Evolutionary conservation across 2,113 vertebrate genomes (phyloP), one percentile per base, ranked within the genome.

Genomic region (Lontra canadensis): DNA sequence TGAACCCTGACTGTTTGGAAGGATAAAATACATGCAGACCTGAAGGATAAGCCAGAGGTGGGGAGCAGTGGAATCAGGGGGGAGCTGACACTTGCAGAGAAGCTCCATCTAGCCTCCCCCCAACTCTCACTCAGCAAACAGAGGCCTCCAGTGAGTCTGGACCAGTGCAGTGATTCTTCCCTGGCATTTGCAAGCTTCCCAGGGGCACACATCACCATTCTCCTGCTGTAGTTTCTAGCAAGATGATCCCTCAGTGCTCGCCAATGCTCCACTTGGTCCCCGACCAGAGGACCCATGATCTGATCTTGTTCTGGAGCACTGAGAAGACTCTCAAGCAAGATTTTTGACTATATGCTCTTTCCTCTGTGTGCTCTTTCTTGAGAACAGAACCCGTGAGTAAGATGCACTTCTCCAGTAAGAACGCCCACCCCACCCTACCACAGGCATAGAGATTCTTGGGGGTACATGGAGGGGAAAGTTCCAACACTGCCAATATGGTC

Each of bases 371-470:
- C 39, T 80, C 65, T 69, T 57, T 55, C 13, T 47, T 31, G 65
- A 78, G 31, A 44, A 81, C 39, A 31, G 47, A 20, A 29, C 42
- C 25, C 10, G 5, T 12, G 49, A 17, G 8, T n/a, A 7, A 42
- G 80, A n/a, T 21, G 49, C 0, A 49, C 9, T 74, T 59, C 57
- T 14, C 7, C 49, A 86, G 39, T 26, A 26, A 65, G 31, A 76
- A 82, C 0, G 1, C 18, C 42, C 25, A 6, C 2, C 39, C 49
- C 42, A 17, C 4, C 5, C 55, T 15, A 1, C 59, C 0, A 0
- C 5, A 15, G 61, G 23, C 67, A 4, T 25, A 49, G 63, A 90
- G 42, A 78, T 71, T 92, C 81, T 14, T 26, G 67, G 29, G 79
- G 44, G 7, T 49, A 17, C 2, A 23, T 21, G 65, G 8, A 63